Base-by-base conservation (phyloP, 1,140 invertebrate genomes). In the Daktulosphaira vitifoliae region DNA sequence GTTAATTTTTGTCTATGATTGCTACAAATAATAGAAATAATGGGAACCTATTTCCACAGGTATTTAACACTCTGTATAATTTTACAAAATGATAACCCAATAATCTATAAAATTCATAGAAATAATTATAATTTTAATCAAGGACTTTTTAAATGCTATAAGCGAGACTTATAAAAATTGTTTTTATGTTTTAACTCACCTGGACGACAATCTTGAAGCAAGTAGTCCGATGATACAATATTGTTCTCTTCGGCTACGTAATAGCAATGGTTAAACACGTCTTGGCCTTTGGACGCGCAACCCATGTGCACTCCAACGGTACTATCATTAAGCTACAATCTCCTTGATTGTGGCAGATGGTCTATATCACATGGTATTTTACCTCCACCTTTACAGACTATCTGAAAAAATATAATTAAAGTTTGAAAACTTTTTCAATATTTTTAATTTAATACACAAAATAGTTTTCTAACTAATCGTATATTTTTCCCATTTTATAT, bases 241-340 rank as follows among this genome's bases (percentile, higher is more conserved):
- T 44, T 59, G 18, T 26, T 29, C 25, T 44, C 26, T 46, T 59
- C 42, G 20, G 20, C 8, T n/a, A 39, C 9, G 3, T 20, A 8
- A 11, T 29, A 23, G 3, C 16, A 39, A 29, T 59, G 20, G 13
- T 56, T 25, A 23, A 46, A 46, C 11, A 59, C 38, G 38, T 59
- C 54, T 59, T 59, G 42, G 25, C 39, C 44, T 20, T 25, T 46
- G 20, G 54, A 59, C 42, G 42, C 22, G n/a, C 42, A 59, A 59
- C 54, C 54, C 54, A 59, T 59, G 54, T 46, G 54, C 54, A 46
- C 54, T 23, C 39, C 54, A 59, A 29, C 26, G 22, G 54, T 23
- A 29, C 23, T 20, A 1, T 29, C 15, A 59, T 59, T 59, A 8
- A 46, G 3, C 25, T 29, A 11, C 16, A 22, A 25, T 46, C 26